phyloP scores from a whole-genome alignment of 2,888 invertebrate genomes.

The Eupithecia abbreviata region DNA sequence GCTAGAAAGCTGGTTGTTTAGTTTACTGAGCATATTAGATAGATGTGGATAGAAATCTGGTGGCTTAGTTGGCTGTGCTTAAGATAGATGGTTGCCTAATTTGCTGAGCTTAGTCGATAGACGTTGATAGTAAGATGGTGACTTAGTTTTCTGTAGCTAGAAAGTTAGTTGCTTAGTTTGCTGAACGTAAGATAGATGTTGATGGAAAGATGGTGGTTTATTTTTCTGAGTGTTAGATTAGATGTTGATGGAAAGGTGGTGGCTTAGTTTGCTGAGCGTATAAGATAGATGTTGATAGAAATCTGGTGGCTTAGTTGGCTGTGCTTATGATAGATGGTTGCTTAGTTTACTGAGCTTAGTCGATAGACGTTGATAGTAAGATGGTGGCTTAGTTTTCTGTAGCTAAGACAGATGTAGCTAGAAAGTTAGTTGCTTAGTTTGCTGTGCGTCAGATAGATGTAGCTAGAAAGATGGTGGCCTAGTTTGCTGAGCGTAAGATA shows the following conservation, averaged over 20 bases:
- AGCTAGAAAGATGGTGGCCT: background rate
- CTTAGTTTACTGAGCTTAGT: background rate
- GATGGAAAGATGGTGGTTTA: background rate
- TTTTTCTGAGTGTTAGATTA: background rate
- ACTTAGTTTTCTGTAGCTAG: background rate
- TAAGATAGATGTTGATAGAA: background rate
- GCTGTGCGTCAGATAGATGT: background rate
- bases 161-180: background rate
- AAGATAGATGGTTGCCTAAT: background rate
- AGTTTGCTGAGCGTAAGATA: background rate
- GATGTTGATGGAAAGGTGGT: no score
- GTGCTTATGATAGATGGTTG: background rate
- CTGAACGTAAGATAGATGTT: background rate
- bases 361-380: background rate
- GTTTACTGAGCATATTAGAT: no score
- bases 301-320: no score
- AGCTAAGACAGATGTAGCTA: background rate
- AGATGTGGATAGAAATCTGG: no score
- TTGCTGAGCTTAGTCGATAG: background rate
- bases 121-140: background rate
- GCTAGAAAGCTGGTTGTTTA: no score
- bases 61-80: no score
- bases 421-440: background rate
- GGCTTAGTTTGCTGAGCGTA: background rate
- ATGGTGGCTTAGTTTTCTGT: background rate